Conservation (phyloP, 2,888 invertebrate genomes). For the Alloplasta piceator region DNA sequence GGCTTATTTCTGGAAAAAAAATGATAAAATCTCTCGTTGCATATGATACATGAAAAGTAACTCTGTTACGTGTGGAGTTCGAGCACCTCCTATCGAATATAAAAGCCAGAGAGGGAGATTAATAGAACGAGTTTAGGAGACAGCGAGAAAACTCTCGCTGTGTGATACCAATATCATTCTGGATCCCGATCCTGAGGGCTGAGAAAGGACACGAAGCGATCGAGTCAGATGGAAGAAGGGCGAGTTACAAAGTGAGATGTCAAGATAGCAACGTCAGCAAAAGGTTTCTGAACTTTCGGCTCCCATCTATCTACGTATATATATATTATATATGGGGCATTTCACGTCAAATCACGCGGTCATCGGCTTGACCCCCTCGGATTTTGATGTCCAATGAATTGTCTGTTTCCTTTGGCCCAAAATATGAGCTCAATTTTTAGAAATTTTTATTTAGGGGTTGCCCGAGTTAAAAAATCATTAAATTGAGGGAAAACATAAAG, state of each 20-base stretch:
- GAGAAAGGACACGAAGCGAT: conserved; percentile 54
- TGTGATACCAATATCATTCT: conserved; percentile 9
- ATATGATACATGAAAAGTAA: not conserved
- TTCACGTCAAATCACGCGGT: too few species aligned
- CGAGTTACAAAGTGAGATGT: conserved; percentile 59
- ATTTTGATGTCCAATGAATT: too few species aligned
- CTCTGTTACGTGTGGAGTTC: not conserved
- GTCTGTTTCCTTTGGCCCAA: too few species aligned
- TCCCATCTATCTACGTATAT: conserved; percentile 25
- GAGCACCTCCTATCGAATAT: conserved; percentile 24
- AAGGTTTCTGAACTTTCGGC: conserved; percentile 58
- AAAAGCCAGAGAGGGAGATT: conserved; percentile 47
- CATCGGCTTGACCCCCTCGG: too few species aligned
- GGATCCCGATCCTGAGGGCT: conserved; percentile 44
- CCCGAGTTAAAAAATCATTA: too few species aligned
- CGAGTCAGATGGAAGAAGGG: conserved; percentile 3
- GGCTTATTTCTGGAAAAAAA: not conserved
- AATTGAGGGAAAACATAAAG: too few species aligned
- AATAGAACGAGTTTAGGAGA: conserved; percentile 51
- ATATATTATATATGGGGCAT: conserved; percentile 40
- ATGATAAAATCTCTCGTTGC: not conserved
- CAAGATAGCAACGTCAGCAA: conserved; percentile 66
- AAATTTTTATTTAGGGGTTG: too few species aligned
- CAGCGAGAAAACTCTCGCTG: conserved; percentile 32
- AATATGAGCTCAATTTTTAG: too few species aligned